Percentiles rank a stretch among this genome's conserved stretches.
These are phyloP conservation scores for Uria aalge DNA, from an alignment of 2,113 vertebrate genomes.

Conservation along the genomic window DNA sequence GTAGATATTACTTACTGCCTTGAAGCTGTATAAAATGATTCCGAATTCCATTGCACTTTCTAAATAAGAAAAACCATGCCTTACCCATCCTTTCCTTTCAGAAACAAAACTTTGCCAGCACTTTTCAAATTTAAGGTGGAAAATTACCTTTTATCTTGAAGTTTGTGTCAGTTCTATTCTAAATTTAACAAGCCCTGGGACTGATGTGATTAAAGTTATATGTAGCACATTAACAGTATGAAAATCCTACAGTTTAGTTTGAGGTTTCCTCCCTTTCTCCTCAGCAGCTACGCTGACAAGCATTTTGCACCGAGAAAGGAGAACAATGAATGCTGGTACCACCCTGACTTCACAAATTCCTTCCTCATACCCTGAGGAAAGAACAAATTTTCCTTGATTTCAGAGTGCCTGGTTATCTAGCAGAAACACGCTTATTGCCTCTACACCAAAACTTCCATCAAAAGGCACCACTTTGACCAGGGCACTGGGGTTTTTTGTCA, in stretches of 20 bases:
- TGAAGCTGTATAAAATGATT: background rate
- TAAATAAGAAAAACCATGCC: background rate
- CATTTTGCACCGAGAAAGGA: background rate
- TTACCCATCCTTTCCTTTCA: background rate
- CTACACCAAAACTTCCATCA: background rate
- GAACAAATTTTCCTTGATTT: background rate
- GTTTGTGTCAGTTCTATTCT: background rate
- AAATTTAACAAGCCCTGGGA: background rate
- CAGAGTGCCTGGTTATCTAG: background rate
- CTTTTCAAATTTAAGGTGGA: background rate
- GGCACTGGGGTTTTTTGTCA: background rate
- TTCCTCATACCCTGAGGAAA: background rate
- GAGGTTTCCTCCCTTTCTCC: background rate
- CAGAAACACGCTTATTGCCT: background rate
- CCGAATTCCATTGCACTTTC: background rate
- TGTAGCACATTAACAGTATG: background rate
- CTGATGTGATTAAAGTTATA: background rate
- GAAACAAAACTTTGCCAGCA: background rate
- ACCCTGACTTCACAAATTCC: background rate
- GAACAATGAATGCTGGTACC: background rate
- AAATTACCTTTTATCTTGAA: background rate
- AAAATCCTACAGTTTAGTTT: background rate
- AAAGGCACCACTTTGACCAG: background rate
- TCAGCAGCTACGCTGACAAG: background rate
- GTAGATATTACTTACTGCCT: background rate